phyloP scores from a whole-genome alignment of 2,113 vertebrate species.

The Hucho hucho region DNA sequence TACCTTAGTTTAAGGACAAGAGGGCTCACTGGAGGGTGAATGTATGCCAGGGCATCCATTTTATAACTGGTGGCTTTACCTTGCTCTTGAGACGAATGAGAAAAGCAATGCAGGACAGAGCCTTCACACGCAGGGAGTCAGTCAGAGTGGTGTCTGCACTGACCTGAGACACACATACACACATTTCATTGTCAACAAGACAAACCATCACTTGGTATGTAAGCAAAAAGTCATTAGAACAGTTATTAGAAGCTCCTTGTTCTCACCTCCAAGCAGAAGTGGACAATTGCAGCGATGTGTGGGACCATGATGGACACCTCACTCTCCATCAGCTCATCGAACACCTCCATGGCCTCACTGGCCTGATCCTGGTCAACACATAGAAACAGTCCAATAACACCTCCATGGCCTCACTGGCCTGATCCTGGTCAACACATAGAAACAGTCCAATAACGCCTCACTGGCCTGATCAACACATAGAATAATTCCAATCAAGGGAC shows the following conservation, averaged over 20 bases:
- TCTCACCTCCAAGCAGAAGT: constrained; percentile 81
- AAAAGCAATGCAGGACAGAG: constrained; percentile 79
- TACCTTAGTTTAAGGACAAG: too few species aligned
- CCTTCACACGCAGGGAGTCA: constrained; percentile 79
- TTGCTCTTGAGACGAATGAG: constrained; percentile 86
- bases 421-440: constrained; percentile 61
- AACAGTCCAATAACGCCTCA: constrained; percentile 79
- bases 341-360: constrained; percentile 84
- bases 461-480: constrained; percentile 68
- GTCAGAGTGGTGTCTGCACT: constrained; percentile 71
- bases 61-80: constrained; percentile 40
- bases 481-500: not conserved
- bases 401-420: constrained; percentile 85
- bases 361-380: constrained; percentile 74
- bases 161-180: constrained; percentile 66
- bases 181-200: not conserved
- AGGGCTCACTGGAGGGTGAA: too few species aligned
- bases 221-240: not conserved
- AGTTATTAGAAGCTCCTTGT: not conserved
- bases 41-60: not conserved
- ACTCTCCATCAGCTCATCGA: constrained; percentile 86
- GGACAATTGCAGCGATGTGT: constrained; percentile 77
- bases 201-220: not conserved
- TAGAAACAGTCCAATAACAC: constrained; percentile 75
- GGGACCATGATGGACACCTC: constrained; percentile 81